Evolutionary conservation across 1,140 invertebrate genomes (phyloP).

Genomic region (Trichoplusia ni): DNA sequence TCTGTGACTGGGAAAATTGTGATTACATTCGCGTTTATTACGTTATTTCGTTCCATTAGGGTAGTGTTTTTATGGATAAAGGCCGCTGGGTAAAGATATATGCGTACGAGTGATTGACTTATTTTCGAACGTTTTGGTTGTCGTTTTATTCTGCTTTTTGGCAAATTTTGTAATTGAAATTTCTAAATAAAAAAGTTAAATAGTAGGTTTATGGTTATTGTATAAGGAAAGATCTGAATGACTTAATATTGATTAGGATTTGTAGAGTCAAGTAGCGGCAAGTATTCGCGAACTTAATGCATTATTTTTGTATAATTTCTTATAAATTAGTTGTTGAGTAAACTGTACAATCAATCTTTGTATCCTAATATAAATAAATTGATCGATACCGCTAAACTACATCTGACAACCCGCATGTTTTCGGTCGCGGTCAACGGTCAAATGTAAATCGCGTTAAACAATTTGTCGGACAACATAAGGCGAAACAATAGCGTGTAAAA

Average conservation of each 20-base stretch:
- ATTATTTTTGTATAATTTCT: too few relatives aligned
- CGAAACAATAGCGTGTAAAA: slow-evolving; percentile 19
- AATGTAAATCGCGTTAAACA: slow-evolving; percentile 1
- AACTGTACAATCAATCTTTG: too few relatives aligned
- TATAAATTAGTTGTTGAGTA: too few relatives aligned
- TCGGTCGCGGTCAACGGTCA: slow-evolving; percentile 16
- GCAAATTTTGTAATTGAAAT: too few relatives aligned
- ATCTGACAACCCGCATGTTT: background rate
- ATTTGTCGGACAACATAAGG: slow-evolving; percentile 4
- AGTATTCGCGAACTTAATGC: too few relatives aligned
- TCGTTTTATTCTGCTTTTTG: background rate
- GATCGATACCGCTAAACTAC: too few relatives aligned
- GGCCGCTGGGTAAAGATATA: background rate
- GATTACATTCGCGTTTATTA: slow-evolving; percentile 59
- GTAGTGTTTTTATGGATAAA: slow-evolving; percentile 26
- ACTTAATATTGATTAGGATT: too few relatives aligned
- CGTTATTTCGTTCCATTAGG: slow-evolving; percentile 51
- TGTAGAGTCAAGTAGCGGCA: too few relatives aligned
- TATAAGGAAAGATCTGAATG: too few relatives aligned
- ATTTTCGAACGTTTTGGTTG: background rate
- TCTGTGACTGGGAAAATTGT: slow-evolving; percentile 43
- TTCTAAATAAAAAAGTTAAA: too few relatives aligned
- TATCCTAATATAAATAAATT: too few relatives aligned
- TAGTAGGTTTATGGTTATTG: too few relatives aligned
- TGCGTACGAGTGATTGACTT: slow-evolving; percentile 1